Percentiles rank a stretch among this genome's conserved stretches.
phyloP scores from a whole-genome alignment of 2,888 invertebrate genomes.

The Cantharis flavilabris region DNA sequence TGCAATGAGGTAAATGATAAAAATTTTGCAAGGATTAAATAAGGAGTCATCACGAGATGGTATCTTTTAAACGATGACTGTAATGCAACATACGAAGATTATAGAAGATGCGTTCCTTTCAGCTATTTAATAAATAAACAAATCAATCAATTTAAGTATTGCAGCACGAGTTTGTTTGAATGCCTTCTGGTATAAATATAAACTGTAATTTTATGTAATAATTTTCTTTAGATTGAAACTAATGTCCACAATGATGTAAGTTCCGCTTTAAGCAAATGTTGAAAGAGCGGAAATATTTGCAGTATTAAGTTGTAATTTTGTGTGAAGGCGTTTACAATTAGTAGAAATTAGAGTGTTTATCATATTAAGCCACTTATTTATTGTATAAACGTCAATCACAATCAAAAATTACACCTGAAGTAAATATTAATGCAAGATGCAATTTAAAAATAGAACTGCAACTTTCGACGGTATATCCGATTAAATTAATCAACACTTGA shows the following conservation, averaged over 20 bases:
- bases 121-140: neutral
- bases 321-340: slow-evolving; percentile 7
- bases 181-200: slow-evolving; percentile 5
- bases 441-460: neutral
- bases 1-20: neutral
- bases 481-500: neutral
- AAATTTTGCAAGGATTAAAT: neutral
- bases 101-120: neutral
- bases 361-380: slow-evolving; percentile 7
- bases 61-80: neutral
- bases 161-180: neutral
- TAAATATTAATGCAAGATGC: neutral
- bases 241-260: slow-evolving; percentile 9
- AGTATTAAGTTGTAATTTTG: slow-evolving; percentile 6
- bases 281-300: slow-evolving; percentile 9
- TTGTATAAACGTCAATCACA: slow-evolving; percentile 3
- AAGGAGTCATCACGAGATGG: neutral
- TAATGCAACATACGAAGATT: neutral
- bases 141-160: neutral
- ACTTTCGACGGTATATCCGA: neutral
- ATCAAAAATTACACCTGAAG: slow-evolving; percentile 3
- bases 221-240: slow-evolving; percentile 17
- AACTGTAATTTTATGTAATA: slow-evolving; percentile 13
- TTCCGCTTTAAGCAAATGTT: slow-evolving; percentile 4
- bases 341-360: slow-evolving; percentile 7